phyloP scores from a whole-genome alignment of 2,888 invertebrate genomes.

The Acanthacorydalis orientalis region DNA sequence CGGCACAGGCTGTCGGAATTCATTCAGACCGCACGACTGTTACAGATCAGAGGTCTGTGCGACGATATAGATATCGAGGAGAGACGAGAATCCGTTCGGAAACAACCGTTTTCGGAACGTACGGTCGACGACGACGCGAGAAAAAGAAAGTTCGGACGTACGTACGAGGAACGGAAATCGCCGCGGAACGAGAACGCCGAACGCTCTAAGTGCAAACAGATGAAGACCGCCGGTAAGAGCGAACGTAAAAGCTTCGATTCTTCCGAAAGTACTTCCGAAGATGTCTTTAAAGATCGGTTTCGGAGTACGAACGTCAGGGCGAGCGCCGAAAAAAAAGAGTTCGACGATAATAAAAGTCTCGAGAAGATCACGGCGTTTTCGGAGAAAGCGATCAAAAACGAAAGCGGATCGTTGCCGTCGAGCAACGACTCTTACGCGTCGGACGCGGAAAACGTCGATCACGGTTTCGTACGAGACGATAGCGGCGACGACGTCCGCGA shows the following conservation, averaged over 20 bases:
- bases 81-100: background rate
- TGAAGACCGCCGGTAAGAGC: background rate
- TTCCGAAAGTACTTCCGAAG: too few relatives aligned
- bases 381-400: too few relatives aligned
- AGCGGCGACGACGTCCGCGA: too few relatives aligned
- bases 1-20: conserved; percentile 48
- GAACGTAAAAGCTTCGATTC: background rate
- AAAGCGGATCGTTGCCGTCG: too few relatives aligned
- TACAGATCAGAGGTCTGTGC: conserved; percentile 49
- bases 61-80: conserved; percentile 29
- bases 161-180: background rate
- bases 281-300: too few relatives aligned
- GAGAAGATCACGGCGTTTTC: too few relatives aligned
- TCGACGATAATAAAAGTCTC: too few relatives aligned
- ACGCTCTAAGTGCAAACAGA: conserved; percentile 9
- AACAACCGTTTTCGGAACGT: conserved; percentile 5
- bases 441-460: too few relatives aligned
- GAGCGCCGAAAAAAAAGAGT: too few relatives aligned
- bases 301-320: too few relatives aligned
- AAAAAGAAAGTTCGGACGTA: conserved; percentile 15
- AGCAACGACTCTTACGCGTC: too few relatives aligned
- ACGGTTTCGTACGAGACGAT: too few relatives aligned
- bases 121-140: conserved; percentile 15
- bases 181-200: conserved; percentile 1
- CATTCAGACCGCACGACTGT: conserved; percentile 45